phyloP scores from a whole-genome alignment of 2,888 invertebrate genomes.

The Germaria angustata region DNA sequence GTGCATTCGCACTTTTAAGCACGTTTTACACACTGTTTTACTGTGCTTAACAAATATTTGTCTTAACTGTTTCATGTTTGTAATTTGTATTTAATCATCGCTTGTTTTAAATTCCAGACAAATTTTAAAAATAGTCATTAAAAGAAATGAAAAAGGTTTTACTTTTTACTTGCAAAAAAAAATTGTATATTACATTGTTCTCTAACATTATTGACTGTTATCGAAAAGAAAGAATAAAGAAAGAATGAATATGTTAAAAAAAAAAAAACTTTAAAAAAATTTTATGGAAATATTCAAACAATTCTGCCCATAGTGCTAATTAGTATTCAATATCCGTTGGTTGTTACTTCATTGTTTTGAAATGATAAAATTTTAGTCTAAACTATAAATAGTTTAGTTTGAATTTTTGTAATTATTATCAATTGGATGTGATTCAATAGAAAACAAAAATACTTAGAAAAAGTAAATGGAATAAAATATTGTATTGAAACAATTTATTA shows the following conservation, averaged over 20 bases:
- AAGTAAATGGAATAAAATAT: not conserved
- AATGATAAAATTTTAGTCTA: not conserved
- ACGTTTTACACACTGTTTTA: not conserved
- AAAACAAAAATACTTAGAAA: not conserved
- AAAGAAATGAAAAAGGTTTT: not conserved
- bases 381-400: conserved; percentile 4
- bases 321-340: conserved; percentile 5
- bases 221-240: not conserved
- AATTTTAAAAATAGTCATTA: not conserved
- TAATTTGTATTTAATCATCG: conserved; percentile 11
- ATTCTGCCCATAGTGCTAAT: not conserved
- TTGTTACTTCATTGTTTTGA: conserved; percentile 15
- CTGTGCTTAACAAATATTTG: not conserved
- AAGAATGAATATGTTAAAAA: not conserved
- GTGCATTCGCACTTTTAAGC: not conserved
- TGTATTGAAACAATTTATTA: no score
- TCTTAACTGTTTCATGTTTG: not conserved
- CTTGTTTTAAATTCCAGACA: conserved; percentile 2
- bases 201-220: not conserved
- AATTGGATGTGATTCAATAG: not conserved
- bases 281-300: not conserved
- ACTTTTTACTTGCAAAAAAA: conserved; percentile 8
- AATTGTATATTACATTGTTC: not conserved
- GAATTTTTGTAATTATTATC: not conserved
- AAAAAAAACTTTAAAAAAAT: not conserved